Evolutionary conservation across 2,888 invertebrate genomes (phyloP).

Genomic region (Caenorhabditis angaria): DNA sequence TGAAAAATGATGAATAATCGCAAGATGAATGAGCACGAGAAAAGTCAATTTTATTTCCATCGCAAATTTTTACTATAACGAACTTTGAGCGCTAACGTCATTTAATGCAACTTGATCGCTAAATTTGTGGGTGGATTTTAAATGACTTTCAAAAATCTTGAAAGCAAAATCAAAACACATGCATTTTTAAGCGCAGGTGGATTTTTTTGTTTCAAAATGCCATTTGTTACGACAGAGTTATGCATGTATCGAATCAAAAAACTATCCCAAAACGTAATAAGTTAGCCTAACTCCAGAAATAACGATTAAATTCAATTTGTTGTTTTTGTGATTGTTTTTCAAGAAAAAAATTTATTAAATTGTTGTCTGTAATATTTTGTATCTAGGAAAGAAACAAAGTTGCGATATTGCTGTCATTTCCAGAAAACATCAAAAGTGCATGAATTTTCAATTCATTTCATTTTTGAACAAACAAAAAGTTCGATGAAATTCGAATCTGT

Average conservation of each 20-base stretch:
- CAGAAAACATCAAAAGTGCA: neutral
- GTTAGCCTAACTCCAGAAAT: too few species aligned
- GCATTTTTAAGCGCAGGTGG: neutral
- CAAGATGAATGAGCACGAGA: neutral
- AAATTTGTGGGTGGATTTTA: neutral
- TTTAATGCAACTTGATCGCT: neutral
- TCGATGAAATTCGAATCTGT: neutral
- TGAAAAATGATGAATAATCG: neutral
- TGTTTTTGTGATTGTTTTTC: too few species aligned
- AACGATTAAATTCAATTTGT: too few species aligned
- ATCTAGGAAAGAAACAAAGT: too few species aligned
- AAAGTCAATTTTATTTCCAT: neutral
- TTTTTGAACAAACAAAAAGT: neutral
- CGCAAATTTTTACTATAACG: neutral
- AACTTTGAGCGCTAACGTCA: neutral
- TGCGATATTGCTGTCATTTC: too few species aligned
- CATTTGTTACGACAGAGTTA: too few species aligned
- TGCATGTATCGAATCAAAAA: too few species aligned
- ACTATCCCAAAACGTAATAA: too few species aligned
- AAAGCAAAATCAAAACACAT: neutral
- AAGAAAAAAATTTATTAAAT: too few species aligned
- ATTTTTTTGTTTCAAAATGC: neutral
- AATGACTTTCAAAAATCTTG: neutral
- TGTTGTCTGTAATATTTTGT: too few species aligned
- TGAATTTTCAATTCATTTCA: neutral